Evolutionary conservation across 2,797 vertebrate genomes (phyloP), one percentile per base, ranked within the genome.

Genomic region (Limosa lapponica): DNA sequence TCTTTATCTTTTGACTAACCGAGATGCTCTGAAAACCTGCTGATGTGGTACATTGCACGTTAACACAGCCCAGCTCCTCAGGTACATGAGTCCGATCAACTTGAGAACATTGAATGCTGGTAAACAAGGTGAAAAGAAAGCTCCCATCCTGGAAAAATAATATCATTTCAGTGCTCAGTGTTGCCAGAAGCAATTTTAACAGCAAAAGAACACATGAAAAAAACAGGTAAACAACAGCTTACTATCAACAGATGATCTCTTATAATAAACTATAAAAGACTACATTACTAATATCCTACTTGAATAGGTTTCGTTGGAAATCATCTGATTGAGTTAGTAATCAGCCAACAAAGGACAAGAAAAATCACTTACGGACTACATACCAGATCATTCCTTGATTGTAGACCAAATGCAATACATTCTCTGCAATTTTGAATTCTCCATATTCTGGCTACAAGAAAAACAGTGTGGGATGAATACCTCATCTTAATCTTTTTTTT

Each of bases 341-440:
- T 64, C 66, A 72, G 24, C 18, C 44, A 87, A 2, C 16, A 67
- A 52, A 80, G 30, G 36, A 74, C 59, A 89, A 70, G 64, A 61
- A 85, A 78, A 92, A 51, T 36, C 1, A 1, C 1, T 3, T 77
- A 12, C 2, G 3, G 19, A 32, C 3, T 18, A 98, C 99, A 61
- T 98, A 99, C 99, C 99, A 99, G 96, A 99, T 99, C 99, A 99
- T 99, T 73, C 99, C 99, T 97, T 99, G 99, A 97, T 99, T 99
- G 97, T 99, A 99, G 97, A 99, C 99, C 86, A 99, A 97, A 94
- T 99, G 99, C 30, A 99, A 94, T 57, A 99, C 99, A 15, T 99
- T 99, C 97, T 99, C 99, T 14, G 99, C 99, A 89, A 99, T 99
- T 98, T 99, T 99, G 98, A 99, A 99, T 97, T 99, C 99, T 93